Evolutionary conservation across 2,888 invertebrate species (phyloP), one percentile per base, ranked within the genome.

Genomic region (Dascillus cervinus): DNA sequence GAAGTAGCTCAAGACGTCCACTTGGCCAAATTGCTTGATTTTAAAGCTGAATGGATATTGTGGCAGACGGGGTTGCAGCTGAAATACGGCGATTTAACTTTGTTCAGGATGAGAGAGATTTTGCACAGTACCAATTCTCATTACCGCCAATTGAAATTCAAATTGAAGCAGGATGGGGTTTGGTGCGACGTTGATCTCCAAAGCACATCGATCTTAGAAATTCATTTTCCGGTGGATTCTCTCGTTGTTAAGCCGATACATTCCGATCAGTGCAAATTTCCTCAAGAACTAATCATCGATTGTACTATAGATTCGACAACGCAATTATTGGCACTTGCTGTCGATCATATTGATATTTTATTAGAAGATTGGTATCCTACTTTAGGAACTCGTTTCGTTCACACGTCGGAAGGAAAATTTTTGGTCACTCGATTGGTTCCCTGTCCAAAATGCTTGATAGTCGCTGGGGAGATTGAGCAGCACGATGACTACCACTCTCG

Each of bases 341-440:
- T 96, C 0, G 96, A 96, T 61, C 94, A 96, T 57, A 86, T 98
- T 41, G 98, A 98, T 63, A 79, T 94, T 29, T 68, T 98, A 26
- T 69, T 98, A 0, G 97, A 98, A 62, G 97, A 98, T 65, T 98
- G 97, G 97, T 97, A 94, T 62, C 96, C 95, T 0, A 90, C 91
- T 0, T 68, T 95, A 32, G 96, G 96, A 11, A 95, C 95, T 0
- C 77, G 97, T 21, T 98, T 98, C 66, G 92, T 95, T 2, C 97
- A 98, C 62, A 96, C 96, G 0, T 94, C 94, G 0, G 94, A 95
- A 51, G 97, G 97, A 0, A 80, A 90, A 50, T 86, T 95, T 60
- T 70, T 98, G 20, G 90, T 98, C 29, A 96, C 95, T 0, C 75
- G 97, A 5, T 64, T 96, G 32, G 86, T 96, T 40, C 88, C 95